Evolutionary conservation across 2,113 vertebrate genomes (phyloP), one percentile per base, ranked within the genome.

Genomic region (Sakesphorus luctuosus): DNA sequence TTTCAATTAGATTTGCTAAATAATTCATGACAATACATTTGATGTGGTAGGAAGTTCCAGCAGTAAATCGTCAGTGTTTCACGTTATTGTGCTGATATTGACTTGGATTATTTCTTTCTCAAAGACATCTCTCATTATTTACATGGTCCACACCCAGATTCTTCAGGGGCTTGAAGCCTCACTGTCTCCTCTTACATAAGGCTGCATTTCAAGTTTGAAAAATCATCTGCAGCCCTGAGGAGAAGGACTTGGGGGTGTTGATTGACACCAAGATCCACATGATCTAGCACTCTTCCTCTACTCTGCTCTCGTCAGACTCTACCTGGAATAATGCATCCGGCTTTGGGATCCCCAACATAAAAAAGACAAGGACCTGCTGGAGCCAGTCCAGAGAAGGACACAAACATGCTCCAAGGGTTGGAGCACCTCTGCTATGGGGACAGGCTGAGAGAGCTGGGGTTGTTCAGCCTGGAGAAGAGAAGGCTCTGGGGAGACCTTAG

Each of bases 1-100:
- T 75, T 85, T 84, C 94, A 77, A 69, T 96, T 97, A 95, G 67
- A 44, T 84, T 58, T 77, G 73, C 53, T 96, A 94, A 97, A 96
- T 96, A 95, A 96, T 97, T 96, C 72, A 95, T 81, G 66, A 46
- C 55, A 72, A 43, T 44, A 8, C 25, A 47, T 84, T 90, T 77
- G 55, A 84, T 58, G 47, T 75, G n/a, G 84, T 79, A 66, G 46
- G 76, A 81, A 79, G 72, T 79, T 92, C 82, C 79, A 89, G 82
- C 52, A 73, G 85, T 49, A 71, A 84, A 50, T 59, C 31, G 33
- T 52, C 89, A 72, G 49, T 3, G n/a, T 87, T 95, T 74, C 49
- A 23, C 33, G 20, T 84, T 69, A 38, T 65, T 4, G 1, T 4
- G 3, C 55, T 87, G 87, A 87, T 89, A 78, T 52, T 15, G 84